Conservation (phyloP, 2,797 vertebrate species). For the Neopelma chrysocephalum region DNA sequence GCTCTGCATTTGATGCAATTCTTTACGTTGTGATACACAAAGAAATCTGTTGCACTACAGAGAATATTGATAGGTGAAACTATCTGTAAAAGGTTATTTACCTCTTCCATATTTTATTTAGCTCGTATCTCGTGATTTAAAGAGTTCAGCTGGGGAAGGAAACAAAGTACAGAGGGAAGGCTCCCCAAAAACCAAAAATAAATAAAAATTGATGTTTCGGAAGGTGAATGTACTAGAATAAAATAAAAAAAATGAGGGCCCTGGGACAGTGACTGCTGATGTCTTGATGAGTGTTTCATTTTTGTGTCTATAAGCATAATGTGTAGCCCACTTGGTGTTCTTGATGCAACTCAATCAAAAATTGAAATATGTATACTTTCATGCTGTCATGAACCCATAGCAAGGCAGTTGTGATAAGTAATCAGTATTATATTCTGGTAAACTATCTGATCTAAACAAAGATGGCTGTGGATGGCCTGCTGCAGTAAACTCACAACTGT, state of each 20-base stretch:
- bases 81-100: not conserved
- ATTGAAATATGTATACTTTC: constrained; percentile 6
- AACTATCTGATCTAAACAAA: constrained; percentile 20
- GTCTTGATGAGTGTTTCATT: not conserved
- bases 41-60: not conserved
- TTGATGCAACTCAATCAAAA: constrained; percentile 15
- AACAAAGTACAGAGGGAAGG: not conserved
- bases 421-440: not conserved
- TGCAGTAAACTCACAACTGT: constrained; percentile 2
- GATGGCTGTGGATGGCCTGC: not conserved
- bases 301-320: not conserved
- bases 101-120: not conserved
- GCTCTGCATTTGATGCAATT: not conserved
- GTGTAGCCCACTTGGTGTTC: not conserved
- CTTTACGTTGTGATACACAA: not conserved
- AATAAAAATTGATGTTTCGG: not conserved
- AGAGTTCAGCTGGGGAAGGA: not conserved
- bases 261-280: not conserved
- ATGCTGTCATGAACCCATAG: constrained; percentile 32
- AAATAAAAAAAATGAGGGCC: not conserved
- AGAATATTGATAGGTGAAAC: not conserved
- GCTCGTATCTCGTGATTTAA: not conserved
- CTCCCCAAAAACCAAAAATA: not conserved
- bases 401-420: not conserved
- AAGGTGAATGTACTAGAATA: not conserved